These are phyloP conservation scores for Leptocoma aspasia DNA, from an alignment of 2,113 vertebrate genomes.

Conservation along the genomic window DNA sequence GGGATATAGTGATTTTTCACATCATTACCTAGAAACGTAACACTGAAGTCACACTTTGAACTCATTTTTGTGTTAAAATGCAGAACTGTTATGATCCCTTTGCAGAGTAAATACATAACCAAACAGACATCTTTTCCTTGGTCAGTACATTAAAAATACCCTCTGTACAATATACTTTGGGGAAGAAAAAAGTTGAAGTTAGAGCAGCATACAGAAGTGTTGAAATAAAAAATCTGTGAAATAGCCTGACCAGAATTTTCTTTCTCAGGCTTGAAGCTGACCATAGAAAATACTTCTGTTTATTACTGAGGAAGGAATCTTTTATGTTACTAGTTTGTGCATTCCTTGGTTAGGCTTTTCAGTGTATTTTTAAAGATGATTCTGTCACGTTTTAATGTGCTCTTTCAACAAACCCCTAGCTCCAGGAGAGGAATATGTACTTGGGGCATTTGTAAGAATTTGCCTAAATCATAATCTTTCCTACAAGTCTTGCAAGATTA, in stretches of 20 bases:
- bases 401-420: not conserved
- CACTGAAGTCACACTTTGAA: not conserved
- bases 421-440: not conserved
- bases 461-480: not conserved
- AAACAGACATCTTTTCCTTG: not conserved
- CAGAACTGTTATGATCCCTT: not conserved
- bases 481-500: not conserved
- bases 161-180: not conserved
- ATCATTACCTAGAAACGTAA: not conserved
- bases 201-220: not conserved
- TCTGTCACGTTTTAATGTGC: not conserved
- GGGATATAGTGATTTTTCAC: not conserved
- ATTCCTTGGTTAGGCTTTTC: not conserved
- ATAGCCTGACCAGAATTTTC: not conserved
- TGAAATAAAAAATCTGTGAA: not conserved
- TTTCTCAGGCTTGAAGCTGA: not conserved
- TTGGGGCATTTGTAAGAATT: not conserved
- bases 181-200: not conserved
- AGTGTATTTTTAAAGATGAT: not conserved
- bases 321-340: not conserved
- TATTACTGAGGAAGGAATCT: not conserved
- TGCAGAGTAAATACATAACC: not conserved
- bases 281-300: not conserved
- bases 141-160: not conserved
- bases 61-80: not conserved